Evolutionary conservation across 2,888 invertebrate species (phyloP), one percentile per base, ranked within the genome.

Genomic region (Temnothorax rugatulus): DNA sequence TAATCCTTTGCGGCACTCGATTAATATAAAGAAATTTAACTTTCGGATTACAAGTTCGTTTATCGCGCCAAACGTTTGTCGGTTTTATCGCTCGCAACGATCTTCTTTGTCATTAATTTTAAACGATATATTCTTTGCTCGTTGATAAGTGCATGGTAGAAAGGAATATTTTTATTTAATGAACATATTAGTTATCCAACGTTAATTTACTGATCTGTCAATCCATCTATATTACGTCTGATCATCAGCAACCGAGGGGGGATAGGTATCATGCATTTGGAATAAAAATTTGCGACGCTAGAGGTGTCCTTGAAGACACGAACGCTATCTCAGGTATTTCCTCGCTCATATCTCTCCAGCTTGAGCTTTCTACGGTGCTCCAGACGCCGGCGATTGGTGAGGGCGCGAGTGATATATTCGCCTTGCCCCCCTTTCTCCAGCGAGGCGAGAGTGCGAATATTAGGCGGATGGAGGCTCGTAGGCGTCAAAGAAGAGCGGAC

Each of bases 381-480:
- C 34, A 63, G 18, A 15, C 21, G 54, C 29, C 13, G 59, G 63
- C 64, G 47, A 76, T 47, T 63, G 57, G 77, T 50, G 69, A 54
- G 76, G 59, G 54, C 4, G 57, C 25, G 68, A 44, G 52, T 86
- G 79, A 87, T 87, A 83, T 82, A 86, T 83, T 52, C 38, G 63
- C 64, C 50, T 66, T 25, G n/a, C 71, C 9, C 75, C 44, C 21
- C 29, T 50, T 29, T 71, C 68, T 50, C 18, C 44, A 57, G 66
- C 47, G 59, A 71, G 85, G 50, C 71, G 38, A 68, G 86, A 68
- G 63, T 73, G 86, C 61, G 68, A 86, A 91, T 91, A 89, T 91
- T 90, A 90, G 88, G 87, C 77, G 86, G 83, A 88, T 89, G 86
- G 86, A 76, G 84, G 73, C 82, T 84, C 84, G 82, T 83, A 85